A percentile compares a stretch with the other conserved stretches of the same genome.
phyloP scores from a whole-genome alignment of 1,140 invertebrate genomes.

The Melanaphis sacchari region DNA sequence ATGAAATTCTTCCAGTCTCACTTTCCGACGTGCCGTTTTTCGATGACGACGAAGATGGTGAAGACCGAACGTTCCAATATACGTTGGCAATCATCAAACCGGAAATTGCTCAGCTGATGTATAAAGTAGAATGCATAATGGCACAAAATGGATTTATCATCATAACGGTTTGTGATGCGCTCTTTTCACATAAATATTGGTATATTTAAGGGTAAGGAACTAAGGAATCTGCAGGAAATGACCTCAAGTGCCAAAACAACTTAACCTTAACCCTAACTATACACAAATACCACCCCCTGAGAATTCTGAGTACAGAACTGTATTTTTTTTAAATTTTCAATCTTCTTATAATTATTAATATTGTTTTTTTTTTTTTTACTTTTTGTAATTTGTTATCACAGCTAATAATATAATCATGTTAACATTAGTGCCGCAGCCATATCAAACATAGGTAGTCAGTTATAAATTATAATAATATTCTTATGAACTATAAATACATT shows the following conservation, averaged over 20 bases:
- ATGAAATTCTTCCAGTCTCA: neutral
- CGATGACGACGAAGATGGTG: neutral
- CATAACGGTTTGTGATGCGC: neutral
- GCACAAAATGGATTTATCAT: conserved; percentile 23
- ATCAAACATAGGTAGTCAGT: no score
- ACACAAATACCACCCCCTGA: no score
- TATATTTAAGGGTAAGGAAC: neutral
- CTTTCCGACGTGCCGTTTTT: neutral
- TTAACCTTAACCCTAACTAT: no score
- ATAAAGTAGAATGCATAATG: conserved; percentile 21
- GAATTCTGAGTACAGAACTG: no score
- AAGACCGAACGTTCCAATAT: neutral
- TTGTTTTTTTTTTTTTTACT: no score
- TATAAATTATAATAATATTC: no score
- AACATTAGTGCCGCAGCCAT: no score
- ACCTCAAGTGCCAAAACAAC: neutral
- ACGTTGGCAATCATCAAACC: conserved; percentile 40
- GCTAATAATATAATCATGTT: no score
- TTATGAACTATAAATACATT: no score
- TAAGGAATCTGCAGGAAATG: neutral
- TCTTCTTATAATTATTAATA: no score
- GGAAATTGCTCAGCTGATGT: neutral
- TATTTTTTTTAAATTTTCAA: no score
- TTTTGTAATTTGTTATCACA: no score
- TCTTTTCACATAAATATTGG: neutral